These are phyloP conservation scores for Philopotamus ludificatus DNA, from an alignment of 1,140 invertebrate genomes.

Conservation along the genomic window DNA sequence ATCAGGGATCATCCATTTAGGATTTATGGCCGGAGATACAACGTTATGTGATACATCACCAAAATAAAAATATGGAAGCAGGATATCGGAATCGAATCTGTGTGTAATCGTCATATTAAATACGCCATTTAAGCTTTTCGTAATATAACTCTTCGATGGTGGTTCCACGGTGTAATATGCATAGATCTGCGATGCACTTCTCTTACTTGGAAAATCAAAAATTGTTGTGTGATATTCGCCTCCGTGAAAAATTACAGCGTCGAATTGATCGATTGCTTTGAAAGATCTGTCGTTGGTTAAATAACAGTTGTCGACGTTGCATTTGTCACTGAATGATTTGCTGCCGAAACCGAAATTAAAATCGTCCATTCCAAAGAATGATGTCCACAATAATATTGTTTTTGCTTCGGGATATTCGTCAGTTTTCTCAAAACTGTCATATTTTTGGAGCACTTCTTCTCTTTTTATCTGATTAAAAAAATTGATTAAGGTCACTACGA, in stretches of 20 bases:
- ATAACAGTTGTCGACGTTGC: constrained; percentile 21
- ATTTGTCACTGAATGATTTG: constrained; percentile 9
- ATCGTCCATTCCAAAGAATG: constrained; percentile 20
- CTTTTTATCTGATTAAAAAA: too few species aligned
- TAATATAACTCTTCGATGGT: constrained; percentile 46
- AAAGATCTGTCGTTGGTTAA: constrained; percentile 6
- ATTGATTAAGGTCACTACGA: too few species aligned
- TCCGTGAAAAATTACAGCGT: constrained; percentile 50
- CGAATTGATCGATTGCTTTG: constrained; percentile 43
- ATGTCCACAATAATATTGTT: constrained; percentile 31
- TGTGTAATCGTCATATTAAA: constrained; percentile 68
- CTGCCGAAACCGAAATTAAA: constrained; percentile 20
- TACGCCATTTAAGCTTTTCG: constrained; percentile 44
- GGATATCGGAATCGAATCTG: constrained; percentile 62
- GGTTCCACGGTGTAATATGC: constrained; percentile 48
- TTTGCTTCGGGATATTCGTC: too few species aligned
- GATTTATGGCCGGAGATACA: constrained; percentile 41
- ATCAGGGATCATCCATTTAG: background rate
- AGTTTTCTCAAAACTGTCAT: too few species aligned
- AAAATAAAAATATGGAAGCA: constrained; percentile 54
- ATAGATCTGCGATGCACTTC: constrained; percentile 45
- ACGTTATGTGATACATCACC: constrained; percentile 42
- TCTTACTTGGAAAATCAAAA: constrained; percentile 40
- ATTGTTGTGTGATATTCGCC: constrained; percentile 42
- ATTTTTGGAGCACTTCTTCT: too few species aligned